phyloP scores from a whole-genome alignment of 2,888 invertebrate genomes.

The Cephus runcator region DNA sequence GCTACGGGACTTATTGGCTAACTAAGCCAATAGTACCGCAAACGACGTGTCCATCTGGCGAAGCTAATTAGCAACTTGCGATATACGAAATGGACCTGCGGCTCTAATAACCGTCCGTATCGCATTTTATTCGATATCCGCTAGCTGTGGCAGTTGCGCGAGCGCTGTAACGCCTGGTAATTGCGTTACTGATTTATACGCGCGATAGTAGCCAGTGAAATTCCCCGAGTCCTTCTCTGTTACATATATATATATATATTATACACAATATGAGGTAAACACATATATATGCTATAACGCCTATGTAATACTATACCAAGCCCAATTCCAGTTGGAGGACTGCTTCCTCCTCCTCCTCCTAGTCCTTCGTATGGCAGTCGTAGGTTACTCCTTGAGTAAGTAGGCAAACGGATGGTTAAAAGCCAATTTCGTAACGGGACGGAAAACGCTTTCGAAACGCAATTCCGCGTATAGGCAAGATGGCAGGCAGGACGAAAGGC shows the following conservation, averaged over 20 bases:
- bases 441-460: neutral
- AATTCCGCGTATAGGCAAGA: neutral
- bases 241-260: neutral
- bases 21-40: slow-evolving; percentile 48
- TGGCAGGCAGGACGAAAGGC: neutral
- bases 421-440: slow-evolving; percentile 1
- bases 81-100: slow-evolving; percentile 29
- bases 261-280: neutral
- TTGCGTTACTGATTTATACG: slow-evolving; percentile 23
- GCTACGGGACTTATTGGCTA: slow-evolving; percentile 46
- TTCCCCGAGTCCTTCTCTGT: neutral
- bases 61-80: slow-evolving; percentile 51
- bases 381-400: neutral
- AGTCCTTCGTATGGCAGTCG: neutral
- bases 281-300: neutral
- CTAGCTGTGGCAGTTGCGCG: slow-evolving; percentile 2
- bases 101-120: slow-evolving; percentile 10
- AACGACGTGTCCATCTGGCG: slow-evolving; percentile 54
- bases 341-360: neutral
- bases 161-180: slow-evolving; percentile 14
- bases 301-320: neutral
- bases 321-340: neutral
- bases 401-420: neutral
- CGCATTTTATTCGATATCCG: slow-evolving; percentile 11
- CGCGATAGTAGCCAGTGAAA: slow-evolving; percentile 19